Percentiles rank a stretch among this genome's conserved stretches.
phyloP scores from a whole-genome alignment of 2,113 vertebrate species.

The Indri indri region DNA sequence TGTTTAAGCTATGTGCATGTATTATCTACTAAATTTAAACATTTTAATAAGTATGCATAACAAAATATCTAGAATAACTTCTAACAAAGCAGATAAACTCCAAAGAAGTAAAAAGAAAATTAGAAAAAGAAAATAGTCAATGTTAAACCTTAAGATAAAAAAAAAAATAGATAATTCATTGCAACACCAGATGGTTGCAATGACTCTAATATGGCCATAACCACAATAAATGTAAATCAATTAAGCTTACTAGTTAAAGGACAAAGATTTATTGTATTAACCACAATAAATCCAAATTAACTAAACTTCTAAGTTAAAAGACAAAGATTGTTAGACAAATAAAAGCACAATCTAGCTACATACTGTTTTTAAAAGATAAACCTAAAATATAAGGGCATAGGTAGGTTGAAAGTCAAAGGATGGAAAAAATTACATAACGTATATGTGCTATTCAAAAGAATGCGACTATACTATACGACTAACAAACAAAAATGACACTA shows the following conservation, averaged over 20 bases:
- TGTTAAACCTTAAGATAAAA: background rate
- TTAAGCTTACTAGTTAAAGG: slow-evolving; percentile 43
- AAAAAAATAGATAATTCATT: background rate
- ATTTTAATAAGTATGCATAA: background rate
- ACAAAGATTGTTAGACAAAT: background rate
- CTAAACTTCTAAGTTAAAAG: slow-evolving; percentile 35
- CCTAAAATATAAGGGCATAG: background rate
- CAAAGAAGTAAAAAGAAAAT: slow-evolving; percentile 15
- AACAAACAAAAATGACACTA: slow-evolving; percentile 10
- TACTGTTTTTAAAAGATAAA: background rate
- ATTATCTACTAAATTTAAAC: background rate
- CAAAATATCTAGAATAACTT: background rate
- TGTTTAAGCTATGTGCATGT: background rate
- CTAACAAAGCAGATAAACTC: slow-evolving; percentile 9
- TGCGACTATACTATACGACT: background rate
- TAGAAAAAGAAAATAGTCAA: background rate
- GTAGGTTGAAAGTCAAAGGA: slow-evolving; percentile 6
- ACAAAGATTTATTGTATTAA: slow-evolving; percentile 13
- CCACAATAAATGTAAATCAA: slow-evolving; percentile 39
- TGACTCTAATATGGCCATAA: slow-evolving; percentile 1
- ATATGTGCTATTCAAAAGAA: background rate
- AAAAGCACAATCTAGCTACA: background rate
- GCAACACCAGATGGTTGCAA: background rate
- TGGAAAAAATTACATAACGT: slow-evolving; percentile 1
- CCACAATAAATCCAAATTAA: background rate